Base-by-base conservation (phyloP, 2,113 vertebrate genomes). In the Miniopterus natalensis region DNA sequence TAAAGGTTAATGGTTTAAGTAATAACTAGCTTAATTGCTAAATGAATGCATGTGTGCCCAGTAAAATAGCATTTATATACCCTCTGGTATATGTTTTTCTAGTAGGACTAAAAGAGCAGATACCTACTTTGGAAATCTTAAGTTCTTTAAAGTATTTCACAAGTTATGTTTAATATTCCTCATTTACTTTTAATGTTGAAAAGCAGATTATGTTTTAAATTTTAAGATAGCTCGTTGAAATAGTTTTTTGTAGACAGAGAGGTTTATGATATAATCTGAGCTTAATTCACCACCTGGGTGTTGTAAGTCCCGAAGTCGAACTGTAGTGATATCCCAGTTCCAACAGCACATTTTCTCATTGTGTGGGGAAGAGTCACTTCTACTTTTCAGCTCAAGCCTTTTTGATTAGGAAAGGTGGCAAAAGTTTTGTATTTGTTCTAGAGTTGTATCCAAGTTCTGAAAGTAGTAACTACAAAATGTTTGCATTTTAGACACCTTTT, bases 1-100 rank as follows among this genome's bases (percentile, higher is more conserved):
- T 59, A 79, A 84, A 80, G 66, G 25, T 74, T 65, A 79, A 36
- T 94, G n/a, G 51, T 80, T 96, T 92, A 90, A 65, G 55, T 63
- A 84, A 23, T 84, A 83, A 55, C n/a, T 75, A 63, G 51, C 27
- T 88, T 51, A 90, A 49, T 90, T 66, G 42, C 42, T 83, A 74
- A 59, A 14, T 85, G 79, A 86, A 31, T 63, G 2, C 13, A 47
- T n/a, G 13, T 63, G 59, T 65, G 4, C 84, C 27, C 21, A 78
- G 12, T 83, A 71, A 74, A 75, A 49, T 53, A 66, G n/a, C 61
- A 25, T 49, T 89, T 51, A 13, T 80, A 18, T 49, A 45, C 74
- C 3, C 6, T 68, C 23, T 49, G 15, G 29, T 55, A 1, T 71
- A 2, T 92, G 7, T 87, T 70, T 84, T 68, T 23, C 10, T 75